Evolutionary conservation across 2,113 vertebrate genomes (phyloP).

Genomic region (Entosphenus tridentatus): DNA sequence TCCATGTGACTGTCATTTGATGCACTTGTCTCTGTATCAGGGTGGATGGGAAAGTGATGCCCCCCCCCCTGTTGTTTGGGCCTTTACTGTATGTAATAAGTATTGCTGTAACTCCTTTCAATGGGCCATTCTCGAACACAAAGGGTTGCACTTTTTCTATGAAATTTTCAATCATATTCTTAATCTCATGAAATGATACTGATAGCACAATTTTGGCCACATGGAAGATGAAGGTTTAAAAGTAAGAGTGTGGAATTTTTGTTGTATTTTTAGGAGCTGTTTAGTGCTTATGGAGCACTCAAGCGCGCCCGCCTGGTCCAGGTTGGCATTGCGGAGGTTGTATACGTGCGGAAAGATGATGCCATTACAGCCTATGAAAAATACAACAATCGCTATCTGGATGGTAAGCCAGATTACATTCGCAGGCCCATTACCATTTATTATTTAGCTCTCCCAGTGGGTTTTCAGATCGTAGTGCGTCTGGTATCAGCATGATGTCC

Average conservation of each 20-base stretch:
- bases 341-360: slow-evolving; percentile 89
- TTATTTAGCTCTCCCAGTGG: neutral
- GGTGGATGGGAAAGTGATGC: too few relatives aligned
- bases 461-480: neutral
- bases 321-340: slow-evolving; percentile 80
- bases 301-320: slow-evolving; percentile 71
- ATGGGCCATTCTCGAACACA: too few relatives aligned
- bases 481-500: slow-evolving; percentile 4
- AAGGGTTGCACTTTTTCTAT: too few relatives aligned
- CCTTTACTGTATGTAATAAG: too few relatives aligned
- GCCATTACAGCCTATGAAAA: slow-evolving; percentile 85
- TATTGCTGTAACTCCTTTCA: too few relatives aligned
- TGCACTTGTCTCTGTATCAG: too few relatives aligned
- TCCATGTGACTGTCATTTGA: too few relatives aligned
- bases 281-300: slow-evolving; percentile 84
- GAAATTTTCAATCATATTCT: too few relatives aligned
- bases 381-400: slow-evolving; percentile 92
- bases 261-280: slow-evolving; percentile 44
- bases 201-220: too few relatives aligned
- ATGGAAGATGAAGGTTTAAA: too few relatives aligned
- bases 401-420: slow-evolving; percentile 31
- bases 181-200: too few relatives aligned
- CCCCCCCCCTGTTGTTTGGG: too few relatives aligned
- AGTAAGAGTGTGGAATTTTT: neutral
- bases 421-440: neutral